Percentiles rank a stretch among this genome's conserved stretches.
Conservation (phyloP, 2,113 vertebrate species). For the Trogon melanurus region DNA sequence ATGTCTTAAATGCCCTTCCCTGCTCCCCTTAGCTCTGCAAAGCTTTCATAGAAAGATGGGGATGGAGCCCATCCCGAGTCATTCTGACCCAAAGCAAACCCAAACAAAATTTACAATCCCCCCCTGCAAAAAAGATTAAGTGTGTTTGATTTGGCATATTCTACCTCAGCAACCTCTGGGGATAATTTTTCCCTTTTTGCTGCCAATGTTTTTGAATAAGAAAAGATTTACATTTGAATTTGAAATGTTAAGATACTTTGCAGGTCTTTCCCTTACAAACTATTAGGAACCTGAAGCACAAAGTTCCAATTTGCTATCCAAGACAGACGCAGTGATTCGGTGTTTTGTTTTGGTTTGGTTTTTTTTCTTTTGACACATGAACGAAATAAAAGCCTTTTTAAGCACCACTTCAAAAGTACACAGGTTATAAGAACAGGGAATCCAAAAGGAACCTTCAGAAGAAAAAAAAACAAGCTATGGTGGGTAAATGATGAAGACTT, state of each 20-base stretch:
- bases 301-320: background rate
- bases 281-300: background rate
- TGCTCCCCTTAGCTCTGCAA: background rate
- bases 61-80: background rate
- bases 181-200: background rate
- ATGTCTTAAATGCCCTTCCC: background rate
- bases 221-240: constrained; percentile 37
- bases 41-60: background rate
- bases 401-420: background rate
- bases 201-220: background rate
- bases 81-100: background rate
- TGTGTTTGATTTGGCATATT: background rate
- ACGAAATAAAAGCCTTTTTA: background rate
- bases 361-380: fast-evolving
- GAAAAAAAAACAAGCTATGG: background rate
- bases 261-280: background rate
- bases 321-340: background rate
- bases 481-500: background rate
- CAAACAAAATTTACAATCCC: background rate
- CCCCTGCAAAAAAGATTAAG: background rate
- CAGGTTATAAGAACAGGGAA: background rate
- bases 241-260: background rate
- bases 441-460: background rate
- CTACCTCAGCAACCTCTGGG: background rate
- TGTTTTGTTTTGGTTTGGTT: background rate